Evolutionary conservation across 2,888 invertebrate genomes (phyloP).

Genomic region (Alcis repandata): DNA sequence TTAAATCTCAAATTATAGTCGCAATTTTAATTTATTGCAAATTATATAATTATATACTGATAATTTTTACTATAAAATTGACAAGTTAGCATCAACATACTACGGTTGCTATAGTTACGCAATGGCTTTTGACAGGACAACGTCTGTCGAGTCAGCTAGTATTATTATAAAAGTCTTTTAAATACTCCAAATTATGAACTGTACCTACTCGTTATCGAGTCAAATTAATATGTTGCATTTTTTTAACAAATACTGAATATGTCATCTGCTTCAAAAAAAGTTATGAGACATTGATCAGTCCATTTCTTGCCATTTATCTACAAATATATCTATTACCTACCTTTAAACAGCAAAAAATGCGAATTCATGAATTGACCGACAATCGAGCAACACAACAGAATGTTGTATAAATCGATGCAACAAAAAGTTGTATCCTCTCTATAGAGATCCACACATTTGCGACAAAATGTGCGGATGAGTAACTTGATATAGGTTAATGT

Average conservation of each 20-base stretch:
- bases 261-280: constrained; percentile 13
- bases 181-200: too few relatives aligned
- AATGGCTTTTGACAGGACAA: too few relatives aligned
- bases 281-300: constrained; percentile 34
- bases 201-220: too few relatives aligned
- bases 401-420: constrained; percentile 32
- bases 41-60: too few relatives aligned
- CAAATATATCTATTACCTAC: constrained; percentile 27
- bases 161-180: too few relatives aligned
- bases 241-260: background rate
- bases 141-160: too few relatives aligned
- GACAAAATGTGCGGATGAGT: constrained; percentile 43
- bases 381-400: constrained; percentile 32
- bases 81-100: too few relatives aligned
- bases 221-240: too few relatives aligned
- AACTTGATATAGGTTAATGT: constrained; percentile 46
- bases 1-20: too few relatives aligned
- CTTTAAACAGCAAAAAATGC: constrained; percentile 37
- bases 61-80: too few relatives aligned
- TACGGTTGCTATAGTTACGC: too few relatives aligned
- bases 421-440: constrained; percentile 35
- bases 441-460: constrained; percentile 42
- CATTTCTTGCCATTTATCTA: constrained; percentile 34
- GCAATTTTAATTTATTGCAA: too few relatives aligned
- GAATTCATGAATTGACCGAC: constrained; percentile 36